Percentiles rank a stretch among this genome's conserved stretches.
These are phyloP conservation scores for Lithobates pipiens DNA, from an alignment of 2,797 vertebrate species.

Conservation along the genomic window DNA sequence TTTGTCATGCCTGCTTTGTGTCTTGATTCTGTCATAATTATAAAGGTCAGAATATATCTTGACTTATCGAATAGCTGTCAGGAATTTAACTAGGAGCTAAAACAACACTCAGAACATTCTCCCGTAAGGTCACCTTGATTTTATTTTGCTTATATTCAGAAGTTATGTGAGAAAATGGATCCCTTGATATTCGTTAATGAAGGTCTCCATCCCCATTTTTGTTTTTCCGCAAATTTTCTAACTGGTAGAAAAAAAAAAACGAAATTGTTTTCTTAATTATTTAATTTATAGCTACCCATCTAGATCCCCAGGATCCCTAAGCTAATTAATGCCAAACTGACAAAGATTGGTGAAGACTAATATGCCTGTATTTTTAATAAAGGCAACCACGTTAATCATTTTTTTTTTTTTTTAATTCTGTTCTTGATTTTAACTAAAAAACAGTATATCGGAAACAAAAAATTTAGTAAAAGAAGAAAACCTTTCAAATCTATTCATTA, in stretches of 20 bases:
- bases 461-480: too few species aligned
- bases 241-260: not conserved
- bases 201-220: not conserved
- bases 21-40: constrained; percentile 62
- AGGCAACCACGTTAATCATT: too few species aligned
- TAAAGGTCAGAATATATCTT: constrained; percentile 59
- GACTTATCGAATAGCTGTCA: constrained; percentile 60
- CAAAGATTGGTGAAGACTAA: constrained; percentile 5
- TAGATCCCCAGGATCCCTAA: not conserved
- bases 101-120: constrained; percentile 42
- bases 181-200: constrained; percentile 33
- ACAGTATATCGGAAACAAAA: too few species aligned
- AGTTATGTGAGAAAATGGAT: constrained; percentile 6
- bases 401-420: too few species aligned
- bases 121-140: constrained; percentile 56
- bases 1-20: constrained; percentile 55
- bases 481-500: too few species aligned
- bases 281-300: not conserved
- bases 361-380: not conserved
- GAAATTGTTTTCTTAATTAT: not conserved
- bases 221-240: not conserved
- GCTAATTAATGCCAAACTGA: constrained; percentile 4
- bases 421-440: too few species aligned
- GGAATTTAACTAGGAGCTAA: constrained; percentile 45
- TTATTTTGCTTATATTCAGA: constrained; percentile 45